A percentile compares a stretch with the other conserved stretches of the same genome.
These are phyloP conservation scores for Sarcophilus harrisii DNA, from an alignment of 2,797 vertebrate species.

Conservation along the genomic window DNA sequence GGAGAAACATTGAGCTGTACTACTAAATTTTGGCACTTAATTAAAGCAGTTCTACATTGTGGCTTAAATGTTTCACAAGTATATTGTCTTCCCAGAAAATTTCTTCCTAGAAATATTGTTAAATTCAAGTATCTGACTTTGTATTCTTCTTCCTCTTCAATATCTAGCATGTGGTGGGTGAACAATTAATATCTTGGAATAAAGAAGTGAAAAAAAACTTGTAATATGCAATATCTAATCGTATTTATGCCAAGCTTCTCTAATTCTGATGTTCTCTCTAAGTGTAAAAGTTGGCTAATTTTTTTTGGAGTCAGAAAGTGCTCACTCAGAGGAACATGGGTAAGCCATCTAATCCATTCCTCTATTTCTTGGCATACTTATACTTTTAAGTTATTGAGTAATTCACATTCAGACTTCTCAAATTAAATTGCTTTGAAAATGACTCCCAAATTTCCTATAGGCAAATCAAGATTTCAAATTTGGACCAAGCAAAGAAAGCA, in stretches of 20 bases:
- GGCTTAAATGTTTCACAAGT: neutral
- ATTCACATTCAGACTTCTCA: neutral
- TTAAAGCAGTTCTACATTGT: neutral
- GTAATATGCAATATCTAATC: neutral
- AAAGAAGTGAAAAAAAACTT: neutral
- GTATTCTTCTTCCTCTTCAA: neutral
- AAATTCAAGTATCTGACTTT: neutral
- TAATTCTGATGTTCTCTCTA: neutral
- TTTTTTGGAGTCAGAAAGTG: constrained; percentile 34
- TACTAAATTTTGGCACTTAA: neutral
- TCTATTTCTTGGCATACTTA: constrained; percentile 9
- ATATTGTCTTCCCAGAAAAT: neutral
- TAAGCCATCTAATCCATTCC: neutral
- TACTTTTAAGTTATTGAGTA: constrained; percentile 20
- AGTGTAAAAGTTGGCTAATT: neutral
- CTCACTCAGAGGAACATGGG: neutral
- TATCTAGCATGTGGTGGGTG: neutral
- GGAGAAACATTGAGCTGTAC: neutral
- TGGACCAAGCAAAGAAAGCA: neutral
- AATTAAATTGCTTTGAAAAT: constrained; percentile 24
- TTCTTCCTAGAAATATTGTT: neutral
- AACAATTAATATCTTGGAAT: neutral
- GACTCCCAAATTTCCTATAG: constrained; percentile 23
- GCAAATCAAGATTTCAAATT: neutral
- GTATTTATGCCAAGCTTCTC: neutral